Conservation (phyloP, 2,113 vertebrate species). For the Osmerus mordax region DNA sequence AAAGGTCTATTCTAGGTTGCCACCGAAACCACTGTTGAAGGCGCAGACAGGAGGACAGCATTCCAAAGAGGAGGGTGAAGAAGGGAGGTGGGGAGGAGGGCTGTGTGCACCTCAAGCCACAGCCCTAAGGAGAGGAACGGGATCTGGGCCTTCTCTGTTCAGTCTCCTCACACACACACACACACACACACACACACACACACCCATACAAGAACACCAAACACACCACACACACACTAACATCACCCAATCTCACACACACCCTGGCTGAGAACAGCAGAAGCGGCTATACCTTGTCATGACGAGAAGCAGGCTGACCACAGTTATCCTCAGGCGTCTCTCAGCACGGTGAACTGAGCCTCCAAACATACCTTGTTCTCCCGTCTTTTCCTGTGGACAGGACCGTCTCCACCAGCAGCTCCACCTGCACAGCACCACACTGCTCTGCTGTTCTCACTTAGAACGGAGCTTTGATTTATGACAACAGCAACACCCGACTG, state of each 20-base stretch:
- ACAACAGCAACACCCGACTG: too few relatives aligned
- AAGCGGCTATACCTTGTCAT: background rate
- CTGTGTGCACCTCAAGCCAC: conserved; percentile 30
- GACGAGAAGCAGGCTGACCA: conserved; percentile 6
- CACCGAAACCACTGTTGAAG: conserved; percentile 34
- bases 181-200: conserved; percentile 8
- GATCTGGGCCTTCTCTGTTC: conserved; percentile 8
- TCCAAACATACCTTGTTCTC: background rate
- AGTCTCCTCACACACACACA: conserved; percentile 5
- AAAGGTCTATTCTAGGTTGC: conserved; percentile 30
- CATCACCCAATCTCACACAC: too few relatives aligned
- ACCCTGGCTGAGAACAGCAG: background rate
- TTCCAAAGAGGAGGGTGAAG: conserved; percentile 30
- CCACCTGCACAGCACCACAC: background rate
- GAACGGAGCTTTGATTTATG: too few relatives aligned
- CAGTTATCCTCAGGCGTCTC: background rate
- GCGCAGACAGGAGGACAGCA: conserved; percentile 27
- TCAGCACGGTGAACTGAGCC: background rate
- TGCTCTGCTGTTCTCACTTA: too few relatives aligned
- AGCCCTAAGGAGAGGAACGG: conserved; percentile 16
- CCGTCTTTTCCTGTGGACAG: background rate
- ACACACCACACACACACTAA: background rate
- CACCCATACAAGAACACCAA: conserved; percentile 2
- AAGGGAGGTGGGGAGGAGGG: conserved; percentile 32
- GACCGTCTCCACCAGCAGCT: background rate